Evolutionary conservation across 1,140 invertebrate genomes (phyloP).

Genomic region (Diachasmimorpha longicaudata): DNA sequence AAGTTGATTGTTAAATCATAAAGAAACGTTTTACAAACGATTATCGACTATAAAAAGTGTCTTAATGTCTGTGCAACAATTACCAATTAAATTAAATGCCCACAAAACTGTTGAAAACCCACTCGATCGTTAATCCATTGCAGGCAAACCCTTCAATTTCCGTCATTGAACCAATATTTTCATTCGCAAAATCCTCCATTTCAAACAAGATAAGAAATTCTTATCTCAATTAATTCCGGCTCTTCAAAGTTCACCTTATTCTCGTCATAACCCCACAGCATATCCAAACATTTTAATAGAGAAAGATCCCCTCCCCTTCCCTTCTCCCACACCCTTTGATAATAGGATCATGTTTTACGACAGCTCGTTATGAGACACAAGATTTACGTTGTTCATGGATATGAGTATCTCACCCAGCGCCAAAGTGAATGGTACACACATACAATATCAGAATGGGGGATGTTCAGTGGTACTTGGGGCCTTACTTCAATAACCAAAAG

Average conservation of each 20-base stretch:
- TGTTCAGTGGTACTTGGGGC: background rate
- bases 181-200: no score
- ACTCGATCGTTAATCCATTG: no score
- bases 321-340: slow-evolving; percentile 32
- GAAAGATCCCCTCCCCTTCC: slow-evolving; percentile 16
- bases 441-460: slow-evolving; percentile 4
- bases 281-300: slow-evolving; percentile 43
- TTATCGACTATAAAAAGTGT: no score
- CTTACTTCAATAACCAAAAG: background rate
- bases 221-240: no score
- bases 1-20: no score
- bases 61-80: no score
- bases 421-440: slow-evolving; percentile 23
- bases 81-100: no score
- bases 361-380: slow-evolving; percentile 49
- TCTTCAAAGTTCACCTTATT: slow-evolving; percentile 1
- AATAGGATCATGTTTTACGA: slow-evolving; percentile 57
- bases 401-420: slow-evolving; percentile 23
- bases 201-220: no score
- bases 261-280: slow-evolving; percentile 23
- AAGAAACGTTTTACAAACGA: no score
- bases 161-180: no score
- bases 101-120: no score
- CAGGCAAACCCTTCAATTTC: no score
- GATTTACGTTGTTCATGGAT: slow-evolving; percentile 40